Conservation (phyloP, 37 sponge, comb jelly and placozoan genomes). For the Hormiphora californensis region DNA sequence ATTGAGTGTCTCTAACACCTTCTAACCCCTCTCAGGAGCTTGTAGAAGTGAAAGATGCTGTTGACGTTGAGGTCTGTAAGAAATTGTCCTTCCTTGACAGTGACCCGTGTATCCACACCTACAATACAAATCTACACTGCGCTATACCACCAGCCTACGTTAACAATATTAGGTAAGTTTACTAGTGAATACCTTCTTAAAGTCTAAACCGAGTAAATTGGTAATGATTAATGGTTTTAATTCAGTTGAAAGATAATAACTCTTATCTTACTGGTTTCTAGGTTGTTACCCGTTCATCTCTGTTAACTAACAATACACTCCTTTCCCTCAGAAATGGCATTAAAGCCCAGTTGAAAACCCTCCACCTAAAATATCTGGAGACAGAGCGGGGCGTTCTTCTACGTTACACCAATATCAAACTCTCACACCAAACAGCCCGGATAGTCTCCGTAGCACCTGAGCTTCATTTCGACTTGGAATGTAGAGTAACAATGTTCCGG, state of each 20-base stretch:
- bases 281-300: neutral
- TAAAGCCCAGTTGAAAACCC: neutral
- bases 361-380: slow-evolving; percentile 41
- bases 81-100: neutral
- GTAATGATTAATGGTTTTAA: neutral
- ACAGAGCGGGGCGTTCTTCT: slow-evolving; percentile 37
- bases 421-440: slow-evolving; percentile 2
- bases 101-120: slow-evolving; percentile 9
- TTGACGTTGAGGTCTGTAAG: neutral
- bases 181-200: neutral
- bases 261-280: neutral
- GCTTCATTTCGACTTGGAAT: slow-evolving; percentile 41
- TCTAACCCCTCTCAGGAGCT: slow-evolving; percentile 37
- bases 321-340: slow-evolving; percentile 38
- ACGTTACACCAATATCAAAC: neutral
- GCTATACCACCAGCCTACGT: slow-evolving; percentile 14
- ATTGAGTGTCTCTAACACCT: too few relatives aligned
- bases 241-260: neutral
- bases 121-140: slow-evolving; percentile 3
- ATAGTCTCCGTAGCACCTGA: slow-evolving; percentile 44
- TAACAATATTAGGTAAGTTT: neutral
- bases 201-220: neutral
- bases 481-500: neutral
- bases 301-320: neutral
- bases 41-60: slow-evolving; percentile 43